These are phyloP conservation scores for Neodiprion pinetum DNA, from an alignment of 1,140 invertebrate genomes.

Conservation along the genomic window DNA sequence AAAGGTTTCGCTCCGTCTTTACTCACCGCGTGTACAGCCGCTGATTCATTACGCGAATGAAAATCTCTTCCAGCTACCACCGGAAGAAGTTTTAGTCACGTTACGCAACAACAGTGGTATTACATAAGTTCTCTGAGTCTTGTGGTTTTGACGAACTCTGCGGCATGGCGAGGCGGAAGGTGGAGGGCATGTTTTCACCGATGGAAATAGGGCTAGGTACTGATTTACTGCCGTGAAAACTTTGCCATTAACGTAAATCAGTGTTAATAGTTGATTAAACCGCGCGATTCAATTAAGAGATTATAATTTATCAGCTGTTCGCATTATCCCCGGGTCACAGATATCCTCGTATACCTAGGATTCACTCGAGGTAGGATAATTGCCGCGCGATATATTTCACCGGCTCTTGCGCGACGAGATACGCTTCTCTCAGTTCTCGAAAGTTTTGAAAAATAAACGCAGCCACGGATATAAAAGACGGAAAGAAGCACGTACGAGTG, in stretches of 20 bases:
- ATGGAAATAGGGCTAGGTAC: background rate
- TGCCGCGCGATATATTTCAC: no score
- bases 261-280: constrained; percentile 7
- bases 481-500: no score
- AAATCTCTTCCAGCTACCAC: no score
- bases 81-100: no score
- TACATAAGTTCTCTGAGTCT: background rate
- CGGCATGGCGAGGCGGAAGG: background rate
- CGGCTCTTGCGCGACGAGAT: no score
- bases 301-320: background rate
- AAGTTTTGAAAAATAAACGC: background rate
- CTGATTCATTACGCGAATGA: no score
- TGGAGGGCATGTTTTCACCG: no score
- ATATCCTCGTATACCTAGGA: background rate
- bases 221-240: constrained; percentile 4
- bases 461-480: no score
- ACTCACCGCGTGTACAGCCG: no score
- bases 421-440: background rate
- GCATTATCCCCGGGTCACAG: background rate
- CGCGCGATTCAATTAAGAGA: constrained; percentile 3
- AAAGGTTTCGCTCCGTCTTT: no score
- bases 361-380: no score
- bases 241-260: constrained; percentile 7
- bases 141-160: background rate
- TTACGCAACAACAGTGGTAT: no score